Percentiles rank a stretch among this genome's conserved stretches.
phyloP scores from a whole-genome alignment of 2,113 vertebrate genomes.

The Oophaga pumilio region DNA sequence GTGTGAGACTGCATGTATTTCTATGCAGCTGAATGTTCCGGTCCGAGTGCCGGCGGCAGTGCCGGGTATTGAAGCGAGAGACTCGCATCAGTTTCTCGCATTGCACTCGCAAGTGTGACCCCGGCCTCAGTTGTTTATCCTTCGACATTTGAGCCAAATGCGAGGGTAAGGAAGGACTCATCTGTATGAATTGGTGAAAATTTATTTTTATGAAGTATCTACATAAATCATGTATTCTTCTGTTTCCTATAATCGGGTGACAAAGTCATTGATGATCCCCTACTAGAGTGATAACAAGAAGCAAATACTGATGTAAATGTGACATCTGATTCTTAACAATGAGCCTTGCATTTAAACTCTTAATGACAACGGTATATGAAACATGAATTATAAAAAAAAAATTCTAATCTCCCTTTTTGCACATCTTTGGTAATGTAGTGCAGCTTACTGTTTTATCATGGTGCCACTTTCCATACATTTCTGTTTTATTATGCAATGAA shows the following conservation, averaged over 20 bases:
- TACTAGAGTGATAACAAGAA: neutral
- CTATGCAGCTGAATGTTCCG: too few relatives aligned
- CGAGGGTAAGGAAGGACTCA: too few relatives aligned
- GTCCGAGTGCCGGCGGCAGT: too few relatives aligned
- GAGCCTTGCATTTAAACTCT: neutral
- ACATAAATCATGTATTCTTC: too few relatives aligned
- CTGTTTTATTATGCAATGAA: slow-evolving; percentile 48
- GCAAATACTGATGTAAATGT: neutral
- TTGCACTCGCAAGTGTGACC: too few relatives aligned
- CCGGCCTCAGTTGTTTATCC: too few relatives aligned
- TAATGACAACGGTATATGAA: slow-evolving; percentile 13
- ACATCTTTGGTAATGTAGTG: slow-evolving; percentile 43
- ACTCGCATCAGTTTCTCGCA: too few relatives aligned
- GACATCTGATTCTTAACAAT: slow-evolving; percentile 22
- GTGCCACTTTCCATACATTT: slow-evolving; percentile 40
- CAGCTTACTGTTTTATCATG: slow-evolving; percentile 41
- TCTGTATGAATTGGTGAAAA: neutral
- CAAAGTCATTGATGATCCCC: neutral
- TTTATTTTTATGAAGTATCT: neutral
- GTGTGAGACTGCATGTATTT: too few relatives aligned
- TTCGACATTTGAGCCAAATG: too few relatives aligned
- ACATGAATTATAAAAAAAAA: slow-evolving; percentile 32
- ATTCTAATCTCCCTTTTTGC: slow-evolving; percentile 7
- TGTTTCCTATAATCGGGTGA: neutral
- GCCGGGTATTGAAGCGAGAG: too few relatives aligned